Conservation (phyloP, 2,113 vertebrate genomes). For the Oreotrochilus melanogaster region DNA sequence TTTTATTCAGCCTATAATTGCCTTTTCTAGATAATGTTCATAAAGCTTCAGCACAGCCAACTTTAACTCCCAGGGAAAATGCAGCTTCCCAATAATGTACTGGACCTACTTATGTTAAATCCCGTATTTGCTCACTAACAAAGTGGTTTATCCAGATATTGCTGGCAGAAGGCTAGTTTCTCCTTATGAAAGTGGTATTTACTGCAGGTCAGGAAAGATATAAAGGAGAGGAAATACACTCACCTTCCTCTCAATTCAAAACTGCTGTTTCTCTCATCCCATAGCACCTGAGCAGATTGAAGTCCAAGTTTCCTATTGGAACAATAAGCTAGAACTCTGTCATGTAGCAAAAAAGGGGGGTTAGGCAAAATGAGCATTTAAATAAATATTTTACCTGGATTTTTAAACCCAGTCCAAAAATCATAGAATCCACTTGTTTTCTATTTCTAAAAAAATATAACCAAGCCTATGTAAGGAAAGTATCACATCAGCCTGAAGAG, state of each 20-base stretch:
- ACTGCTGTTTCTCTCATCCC: neutral
- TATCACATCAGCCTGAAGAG: neutral
- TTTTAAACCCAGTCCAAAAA: neutral
- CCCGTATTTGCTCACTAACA: neutral
- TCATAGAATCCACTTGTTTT: neutral
- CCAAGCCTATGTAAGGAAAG: neutral
- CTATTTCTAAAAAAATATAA: neutral
- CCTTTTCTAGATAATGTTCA: neutral
- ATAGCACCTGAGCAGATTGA: neutral
- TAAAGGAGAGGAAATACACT: neutral
- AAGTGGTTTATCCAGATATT: neutral
- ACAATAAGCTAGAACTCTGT: neutral
- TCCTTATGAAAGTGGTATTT: neutral
- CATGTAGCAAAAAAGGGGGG: neutral
- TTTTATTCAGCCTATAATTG: neutral
- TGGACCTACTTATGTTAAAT: neutral
- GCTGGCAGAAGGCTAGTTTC: neutral
- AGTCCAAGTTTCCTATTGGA: neutral
- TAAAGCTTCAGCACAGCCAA: neutral
- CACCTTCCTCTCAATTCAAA: neutral
- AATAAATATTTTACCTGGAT: too few relatives aligned
- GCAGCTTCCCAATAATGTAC: neutral
- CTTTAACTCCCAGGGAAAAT: neutral
- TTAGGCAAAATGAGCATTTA: neutral
- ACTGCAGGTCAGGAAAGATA: neutral